These are phyloP conservation scores for Atherix ibis DNA, from an alignment of 2,888 invertebrate species.

Conservation along the genomic window DNA sequence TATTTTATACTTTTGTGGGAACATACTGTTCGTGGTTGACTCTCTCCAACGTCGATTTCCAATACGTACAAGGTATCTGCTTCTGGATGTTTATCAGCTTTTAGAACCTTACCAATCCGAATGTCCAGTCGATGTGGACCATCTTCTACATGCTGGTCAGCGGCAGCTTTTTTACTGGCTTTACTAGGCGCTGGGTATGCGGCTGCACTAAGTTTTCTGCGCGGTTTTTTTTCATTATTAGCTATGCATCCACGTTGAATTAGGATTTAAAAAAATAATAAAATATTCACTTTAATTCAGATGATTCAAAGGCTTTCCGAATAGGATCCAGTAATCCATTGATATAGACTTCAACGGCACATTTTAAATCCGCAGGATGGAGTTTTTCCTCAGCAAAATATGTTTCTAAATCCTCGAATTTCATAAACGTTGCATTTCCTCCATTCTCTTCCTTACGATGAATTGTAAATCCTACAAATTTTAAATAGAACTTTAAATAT, in stretches of 20 bases:
- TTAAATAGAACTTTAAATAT: too few relatives aligned
- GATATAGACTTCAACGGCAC: slow-evolving; percentile 64
- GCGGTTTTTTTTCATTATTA: background rate
- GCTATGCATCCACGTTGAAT: too few relatives aligned
- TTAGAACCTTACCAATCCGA: slow-evolving; percentile 70
- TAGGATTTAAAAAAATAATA: background rate
- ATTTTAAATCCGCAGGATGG: slow-evolving; percentile 90
- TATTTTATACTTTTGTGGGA: too few relatives aligned
- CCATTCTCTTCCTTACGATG: slow-evolving; percentile 58
- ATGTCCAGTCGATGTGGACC: slow-evolving; percentile 69
- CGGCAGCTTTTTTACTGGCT: slow-evolving; percentile 17
- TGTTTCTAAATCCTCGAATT: slow-evolving; percentile 61
- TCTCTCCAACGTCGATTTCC: slow-evolving; percentile 79
- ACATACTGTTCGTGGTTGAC: slow-evolving; percentile 40
- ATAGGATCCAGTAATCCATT: slow-evolving; percentile 81
- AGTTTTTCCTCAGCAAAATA: slow-evolving; percentile 68
- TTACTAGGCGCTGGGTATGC: slow-evolving; percentile 73
- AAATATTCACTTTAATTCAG: slow-evolving; percentile 45
- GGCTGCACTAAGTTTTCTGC: slow-evolving; percentile 47
- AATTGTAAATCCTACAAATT: slow-evolving; percentile 44
- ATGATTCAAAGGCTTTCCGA: slow-evolving; percentile 64
- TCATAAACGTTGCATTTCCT: slow-evolving; percentile 55
- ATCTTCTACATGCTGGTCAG: slow-evolving; percentile 35
- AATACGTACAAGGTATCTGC: slow-evolving; percentile 86
- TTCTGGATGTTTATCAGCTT: slow-evolving; percentile 75